Percentiles rank a stretch among this genome's conserved stretches.
phyloP scores from a whole-genome alignment of 2,797 vertebrate species.

The Enteromius thamalakanensis region DNA sequence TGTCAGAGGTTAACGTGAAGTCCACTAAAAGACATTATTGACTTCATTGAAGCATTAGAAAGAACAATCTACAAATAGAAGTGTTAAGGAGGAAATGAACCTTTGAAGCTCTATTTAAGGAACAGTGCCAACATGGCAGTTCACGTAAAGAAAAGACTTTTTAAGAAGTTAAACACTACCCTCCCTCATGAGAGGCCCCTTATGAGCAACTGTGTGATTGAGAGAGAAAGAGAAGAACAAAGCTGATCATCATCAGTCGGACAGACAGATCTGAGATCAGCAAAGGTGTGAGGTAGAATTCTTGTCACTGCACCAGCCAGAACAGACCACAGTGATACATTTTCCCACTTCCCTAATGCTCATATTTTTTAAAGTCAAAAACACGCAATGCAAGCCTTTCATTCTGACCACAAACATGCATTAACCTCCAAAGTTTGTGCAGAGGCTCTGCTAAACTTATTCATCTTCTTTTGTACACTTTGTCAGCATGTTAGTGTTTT shows the following conservation, averaged over 20 bases:
- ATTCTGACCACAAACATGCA: conserved; percentile 10
- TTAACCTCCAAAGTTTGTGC: conserved; percentile 19
- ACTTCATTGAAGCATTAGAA: conserved; percentile 24
- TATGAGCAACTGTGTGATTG: conserved; percentile 67
- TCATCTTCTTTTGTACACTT: conserved; percentile 22
- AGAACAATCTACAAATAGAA: conserved; percentile 38
- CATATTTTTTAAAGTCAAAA: conserved; percentile 25
- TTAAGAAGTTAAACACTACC: conserved; percentile 61
- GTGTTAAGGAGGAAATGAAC: conserved; percentile 43
- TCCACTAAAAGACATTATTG: neutral
- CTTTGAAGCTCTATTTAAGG: conserved; percentile 55
- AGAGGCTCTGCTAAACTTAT: conserved; percentile 5
- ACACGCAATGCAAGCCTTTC: conserved; percentile 17
- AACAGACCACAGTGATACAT: neutral
- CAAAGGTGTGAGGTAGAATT: conserved; percentile 55
- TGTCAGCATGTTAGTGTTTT: conserved; percentile 41
- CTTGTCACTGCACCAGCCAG: conserved; percentile 3
- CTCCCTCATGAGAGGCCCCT: conserved; percentile 58
- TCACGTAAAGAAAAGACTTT: conserved; percentile 54
- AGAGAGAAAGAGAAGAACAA: conserved; percentile 62
- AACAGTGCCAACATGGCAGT: conserved; percentile 57
- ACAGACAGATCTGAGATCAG: conserved; percentile 55
- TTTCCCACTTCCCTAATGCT: conserved; percentile 5
- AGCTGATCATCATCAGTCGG: conserved; percentile 62
- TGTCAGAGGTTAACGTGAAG: conserved; percentile 31